phyloP scores from a whole-genome alignment of 1,140 invertebrate species.

The Drosophila kanapiae region DNA sequence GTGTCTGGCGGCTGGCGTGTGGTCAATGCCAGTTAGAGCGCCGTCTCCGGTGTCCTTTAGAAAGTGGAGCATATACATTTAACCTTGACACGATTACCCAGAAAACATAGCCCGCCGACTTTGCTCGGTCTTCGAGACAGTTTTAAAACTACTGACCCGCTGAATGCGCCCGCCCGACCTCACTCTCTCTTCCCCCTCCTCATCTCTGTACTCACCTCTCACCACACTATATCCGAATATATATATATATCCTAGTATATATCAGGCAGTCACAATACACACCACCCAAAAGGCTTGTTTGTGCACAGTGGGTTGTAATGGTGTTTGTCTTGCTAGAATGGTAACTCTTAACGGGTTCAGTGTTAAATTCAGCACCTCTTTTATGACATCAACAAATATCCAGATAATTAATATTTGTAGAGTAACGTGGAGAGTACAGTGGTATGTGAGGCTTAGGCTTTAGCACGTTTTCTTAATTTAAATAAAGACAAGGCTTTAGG shows the following conservation, averaged over 20 bases:
- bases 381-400: neutral
- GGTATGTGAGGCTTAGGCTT: neutral
- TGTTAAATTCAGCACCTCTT: slow-evolving; percentile 5
- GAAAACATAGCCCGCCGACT: slow-evolving; percentile 30
- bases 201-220: slow-evolving; percentile 28
- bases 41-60: slow-evolving; percentile 48
- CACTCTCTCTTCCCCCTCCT: neutral
- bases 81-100: slow-evolving; percentile 77
- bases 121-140: slow-evolving; percentile 30
- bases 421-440: neutral
- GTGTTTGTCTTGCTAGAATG: neutral
- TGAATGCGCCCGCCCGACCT: slow-evolving; percentile 1
- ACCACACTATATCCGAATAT: slow-evolving; percentile 13
- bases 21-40: slow-evolving; percentile 40
- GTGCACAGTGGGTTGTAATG: slow-evolving; percentile 15
- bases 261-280: slow-evolving; percentile 25
- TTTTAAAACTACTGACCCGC: slow-evolving; percentile 35
- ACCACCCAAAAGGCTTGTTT: slow-evolving; percentile 24
- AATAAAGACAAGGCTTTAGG: neutral
- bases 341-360: neutral
- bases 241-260: neutral
- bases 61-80: slow-evolving; percentile 72
- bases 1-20: slow-evolving; percentile 24
- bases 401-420: slow-evolving; percentile 1
- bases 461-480: neutral